phyloP scores from a whole-genome alignment of 2,888 invertebrate species.

The Itoplectis maculator region DNA sequence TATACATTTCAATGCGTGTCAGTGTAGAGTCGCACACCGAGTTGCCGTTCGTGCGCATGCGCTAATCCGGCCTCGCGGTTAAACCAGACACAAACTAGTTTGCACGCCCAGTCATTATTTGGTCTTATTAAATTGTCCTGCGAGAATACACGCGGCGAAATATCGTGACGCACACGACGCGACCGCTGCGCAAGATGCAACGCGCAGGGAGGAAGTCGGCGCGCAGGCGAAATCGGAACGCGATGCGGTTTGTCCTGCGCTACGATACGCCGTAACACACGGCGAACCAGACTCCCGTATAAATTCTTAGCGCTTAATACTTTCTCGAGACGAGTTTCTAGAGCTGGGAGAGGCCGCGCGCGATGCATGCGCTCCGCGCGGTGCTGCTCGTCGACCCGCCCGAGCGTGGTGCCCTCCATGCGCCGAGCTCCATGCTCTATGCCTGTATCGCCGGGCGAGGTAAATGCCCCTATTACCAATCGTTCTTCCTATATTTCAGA shows the following conservation, averaged over 20 bases:
- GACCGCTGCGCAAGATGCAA: conserved; percentile 41
- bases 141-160: conserved; percentile 64
- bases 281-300: conserved; percentile 51
- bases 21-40: conserved; percentile 2
- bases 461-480: conserved; percentile 29
- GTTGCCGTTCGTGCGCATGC: conserved; percentile 53
- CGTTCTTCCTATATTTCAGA: conserved; percentile 1
- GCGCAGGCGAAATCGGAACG: conserved; percentile 64
- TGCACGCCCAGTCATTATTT: conserved; percentile 68
- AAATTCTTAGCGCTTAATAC: conserved; percentile 66
- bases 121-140: conserved; percentile 71
- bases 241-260: conserved; percentile 59
- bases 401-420: conserved; percentile 12
- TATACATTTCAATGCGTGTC: neutral
- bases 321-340: conserved; percentile 65
- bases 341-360: conserved; percentile 61
- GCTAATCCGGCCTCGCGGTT: conserved; percentile 58
- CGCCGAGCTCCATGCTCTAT: neutral
- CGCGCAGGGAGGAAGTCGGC: conserved; percentile 57
- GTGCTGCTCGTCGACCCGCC: conserved; percentile 56
- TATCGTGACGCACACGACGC: conserved; percentile 11
- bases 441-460: conserved; percentile 6
- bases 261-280: conserved; percentile 41
- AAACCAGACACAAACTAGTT: conserved; percentile 64
- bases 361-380: conserved; percentile 63